phyloP scores from a whole-genome alignment of 2,797 vertebrate species.

The Pipistrellus pipistrellus region DNA sequence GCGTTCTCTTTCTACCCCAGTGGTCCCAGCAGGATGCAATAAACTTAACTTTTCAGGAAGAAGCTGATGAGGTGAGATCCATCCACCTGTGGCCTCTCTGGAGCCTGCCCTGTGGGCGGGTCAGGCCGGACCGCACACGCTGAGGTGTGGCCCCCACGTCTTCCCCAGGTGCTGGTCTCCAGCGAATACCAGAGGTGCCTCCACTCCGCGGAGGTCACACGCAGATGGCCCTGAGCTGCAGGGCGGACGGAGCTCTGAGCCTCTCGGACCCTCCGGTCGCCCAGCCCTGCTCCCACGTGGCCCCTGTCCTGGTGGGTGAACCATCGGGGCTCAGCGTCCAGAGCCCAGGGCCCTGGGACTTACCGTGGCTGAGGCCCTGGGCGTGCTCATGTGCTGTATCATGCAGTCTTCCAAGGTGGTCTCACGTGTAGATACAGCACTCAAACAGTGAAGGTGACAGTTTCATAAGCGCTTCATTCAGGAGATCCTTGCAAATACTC shows the following conservation, averaged over 20 bases:
- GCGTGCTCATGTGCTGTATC: fast-evolving
- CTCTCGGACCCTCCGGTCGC: neutral
- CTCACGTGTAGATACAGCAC: too few relatives aligned
- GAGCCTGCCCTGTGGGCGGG: too few relatives aligned
- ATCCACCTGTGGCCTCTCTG: fast-evolving
- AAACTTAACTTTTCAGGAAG: neutral
- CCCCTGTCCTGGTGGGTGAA: fast-evolving
- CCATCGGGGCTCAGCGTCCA: too few relatives aligned
- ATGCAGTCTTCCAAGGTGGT: fast-evolving
- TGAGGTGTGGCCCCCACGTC: neutral
- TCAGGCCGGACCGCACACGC: fast-evolving
- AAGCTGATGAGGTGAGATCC: neutral
- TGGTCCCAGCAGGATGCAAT: neutral
- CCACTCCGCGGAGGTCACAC: neutral
- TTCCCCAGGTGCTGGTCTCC: neutral
- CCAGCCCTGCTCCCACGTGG: neutral
- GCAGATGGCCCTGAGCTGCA: neutral
- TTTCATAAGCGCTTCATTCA: neutral
- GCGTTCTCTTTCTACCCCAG: neutral
- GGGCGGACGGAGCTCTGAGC: neutral
- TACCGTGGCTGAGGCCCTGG: neutral
- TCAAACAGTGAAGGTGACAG: neutral
- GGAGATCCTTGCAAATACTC: fast-evolving
- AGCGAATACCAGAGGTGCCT: neutral
- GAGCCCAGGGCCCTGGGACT: too few relatives aligned